Percentiles rank a stretch among this genome's conserved stretches.
Conservation (phyloP, 2,888 invertebrate species). For the Pteria penguin region DNA sequence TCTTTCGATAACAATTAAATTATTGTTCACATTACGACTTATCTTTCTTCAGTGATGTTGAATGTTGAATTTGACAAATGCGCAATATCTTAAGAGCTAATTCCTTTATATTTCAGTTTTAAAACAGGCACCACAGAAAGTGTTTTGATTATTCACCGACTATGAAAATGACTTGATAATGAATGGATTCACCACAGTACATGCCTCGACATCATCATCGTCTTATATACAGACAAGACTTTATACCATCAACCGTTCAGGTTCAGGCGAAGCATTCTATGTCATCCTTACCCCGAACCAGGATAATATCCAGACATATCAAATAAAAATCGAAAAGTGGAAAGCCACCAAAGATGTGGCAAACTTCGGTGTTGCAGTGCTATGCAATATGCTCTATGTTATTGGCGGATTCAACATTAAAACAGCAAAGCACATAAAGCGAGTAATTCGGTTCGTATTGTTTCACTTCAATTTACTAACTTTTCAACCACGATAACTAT, state of each 20-base stretch:
- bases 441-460: constrained; percentile 62
- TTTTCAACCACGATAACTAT: too few relatives aligned
- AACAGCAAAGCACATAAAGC: constrained; percentile 54
- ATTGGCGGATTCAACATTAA: constrained; percentile 67
- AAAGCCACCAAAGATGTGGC: constrained; percentile 57
- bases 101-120: too few relatives aligned
- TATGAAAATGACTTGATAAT: background rate
- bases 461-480: too few relatives aligned
- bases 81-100: too few relatives aligned
- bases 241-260: constrained; percentile 66
- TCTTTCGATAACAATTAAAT: too few relatives aligned
- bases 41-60: too few relatives aligned
- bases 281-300: constrained; percentile 59
- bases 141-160: too few relatives aligned
- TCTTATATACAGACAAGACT: constrained; percentile 57
- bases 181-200: background rate
- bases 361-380: constrained; percentile 66
- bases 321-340: constrained; percentile 65
- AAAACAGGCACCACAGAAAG: too few relatives aligned
- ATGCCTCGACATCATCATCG: background rate
- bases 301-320: constrained; percentile 56
- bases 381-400: constrained; percentile 66
- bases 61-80: too few relatives aligned
- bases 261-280: constrained; percentile 67
- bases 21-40: too few relatives aligned